Base-by-base conservation (phyloP, 2,888 invertebrate species). In the Agriotes lineatus region DNA sequence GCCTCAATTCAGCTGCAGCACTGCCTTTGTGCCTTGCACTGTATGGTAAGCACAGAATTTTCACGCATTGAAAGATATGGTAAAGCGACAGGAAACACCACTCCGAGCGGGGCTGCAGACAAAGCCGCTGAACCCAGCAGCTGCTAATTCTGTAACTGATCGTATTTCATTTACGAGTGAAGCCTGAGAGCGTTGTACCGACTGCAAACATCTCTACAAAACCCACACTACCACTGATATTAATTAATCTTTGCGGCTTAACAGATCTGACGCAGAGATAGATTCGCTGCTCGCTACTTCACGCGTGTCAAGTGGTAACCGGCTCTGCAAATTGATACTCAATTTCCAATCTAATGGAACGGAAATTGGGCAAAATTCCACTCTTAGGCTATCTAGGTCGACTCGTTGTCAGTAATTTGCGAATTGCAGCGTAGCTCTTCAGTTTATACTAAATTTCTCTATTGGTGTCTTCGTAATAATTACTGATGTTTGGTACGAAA, bases 221-320 rank as follows among this genome's bases (percentile, higher is more conserved):
- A 62, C 59, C 62, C 58, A 63, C 35, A 67, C 62, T 56, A 61
- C 59, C 54, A 64, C 25, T 59, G 42, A 68, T 68, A 68, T 59
- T 68, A 68, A 68, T 68, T 68, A 68, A 68, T 68, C 68, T 57
- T 68, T 68, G 63, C 18, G 63, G 67, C 52, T 66, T 66, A 61
- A 54, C 54, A 56, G 67, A 67, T 67, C 54, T 66, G 52, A 66
- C 52, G 60, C 61, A 67, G 60, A 60, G 60, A 67, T 60, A 59
- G 59, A 59, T 66, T 66, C 44, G 56, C 19, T 33, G 44, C 59
- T 59, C 10, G 44, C 44, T 35, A 18, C 45, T 45, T 59, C 18
- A 45, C 59, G 45, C 59, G 44, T 59, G 59, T 59, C 59, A 59
- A 45, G 42, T 45, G 45, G 33, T 19, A 59, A 59, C 45, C 45